These are phyloP conservation scores for Bostrychus sinensis DNA, from an alignment of 2,113 vertebrate genomes.

Conservation along the genomic window DNA sequence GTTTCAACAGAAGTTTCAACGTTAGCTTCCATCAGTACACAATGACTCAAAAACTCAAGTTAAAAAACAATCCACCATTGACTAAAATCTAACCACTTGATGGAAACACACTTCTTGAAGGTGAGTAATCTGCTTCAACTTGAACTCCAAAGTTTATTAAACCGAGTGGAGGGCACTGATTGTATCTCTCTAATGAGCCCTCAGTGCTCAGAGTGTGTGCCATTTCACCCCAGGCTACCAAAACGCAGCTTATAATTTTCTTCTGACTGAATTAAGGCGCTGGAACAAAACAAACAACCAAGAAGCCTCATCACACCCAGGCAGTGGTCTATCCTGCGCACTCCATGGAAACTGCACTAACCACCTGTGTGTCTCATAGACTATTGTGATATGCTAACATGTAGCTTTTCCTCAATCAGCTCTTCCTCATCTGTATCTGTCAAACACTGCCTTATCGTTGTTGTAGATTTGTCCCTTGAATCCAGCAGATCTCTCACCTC, in stretches of 20 bases:
- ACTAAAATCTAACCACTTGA: conserved; percentile 33
- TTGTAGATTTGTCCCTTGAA: neutral
- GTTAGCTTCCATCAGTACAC: conserved; percentile 19
- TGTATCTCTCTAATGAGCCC: conserved; percentile 76
- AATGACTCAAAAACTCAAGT: conserved; percentile 37
- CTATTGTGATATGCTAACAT: conserved; percentile 41
- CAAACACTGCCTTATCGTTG: conserved; percentile 24
- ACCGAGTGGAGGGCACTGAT: conserved; percentile 69
- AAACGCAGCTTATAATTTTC: conserved; percentile 59
- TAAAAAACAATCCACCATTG: conserved; percentile 52
- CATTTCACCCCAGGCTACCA: conserved; percentile 62
- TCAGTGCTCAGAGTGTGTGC: conserved; percentile 59
- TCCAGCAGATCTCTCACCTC: neutral
- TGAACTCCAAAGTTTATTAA: conserved; percentile 66
- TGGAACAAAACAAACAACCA: conserved; percentile 69
- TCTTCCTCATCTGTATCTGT: conserved; percentile 52
- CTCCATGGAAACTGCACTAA: conserved; percentile 61
- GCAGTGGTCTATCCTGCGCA: conserved; percentile 56
- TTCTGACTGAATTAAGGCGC: conserved; percentile 45
- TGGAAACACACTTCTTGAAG: conserved; percentile 28
- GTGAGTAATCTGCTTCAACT: conserved; percentile 68
- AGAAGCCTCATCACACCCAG: conserved; percentile 48
- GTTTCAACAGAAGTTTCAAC: neutral
- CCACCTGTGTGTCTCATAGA: conserved; percentile 57
- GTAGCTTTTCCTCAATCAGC: conserved; percentile 55